phyloP scores from a whole-genome alignment of 2,888 invertebrate genomes.

The Euspilapteryx auroguttella region DNA sequence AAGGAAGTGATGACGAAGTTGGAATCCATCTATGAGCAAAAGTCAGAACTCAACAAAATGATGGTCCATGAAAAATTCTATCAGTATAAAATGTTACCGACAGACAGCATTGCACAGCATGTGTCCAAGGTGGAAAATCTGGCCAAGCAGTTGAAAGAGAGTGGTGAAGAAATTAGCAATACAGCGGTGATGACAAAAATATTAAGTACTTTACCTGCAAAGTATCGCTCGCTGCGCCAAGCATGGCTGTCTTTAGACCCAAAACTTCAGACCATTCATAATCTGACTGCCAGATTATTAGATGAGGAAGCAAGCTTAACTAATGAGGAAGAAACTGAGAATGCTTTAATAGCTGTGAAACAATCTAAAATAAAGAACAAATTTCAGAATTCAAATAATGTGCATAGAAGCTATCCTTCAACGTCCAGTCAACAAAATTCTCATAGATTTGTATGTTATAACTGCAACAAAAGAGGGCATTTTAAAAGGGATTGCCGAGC shows the following conservation, averaged over 20 bases:
- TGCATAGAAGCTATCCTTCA: neutral
- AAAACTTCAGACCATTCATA: conserved; percentile 5
- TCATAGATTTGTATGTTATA: conserved; percentile 13
- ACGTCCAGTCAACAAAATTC: neutral
- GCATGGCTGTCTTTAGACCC: conserved; percentile 6
- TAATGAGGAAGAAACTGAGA: conserved; percentile 2
- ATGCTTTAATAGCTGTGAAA: conserved; percentile 1
- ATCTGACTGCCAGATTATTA: conserved; percentile 11
- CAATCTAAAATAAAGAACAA: neutral
- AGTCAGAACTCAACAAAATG: conserved; percentile 10
- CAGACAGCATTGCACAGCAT: conserved; percentile 9
- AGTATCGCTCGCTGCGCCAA: conserved; percentile 5
- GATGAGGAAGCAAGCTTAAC: conserved; percentile 10
- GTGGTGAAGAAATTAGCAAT: conserved; percentile 4
- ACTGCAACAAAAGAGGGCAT: conserved; percentile 12
- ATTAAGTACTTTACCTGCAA: conserved; percentile 2
- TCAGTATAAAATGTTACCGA: conserved; percentile 2
- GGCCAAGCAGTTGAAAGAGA: conserved; percentile 7
- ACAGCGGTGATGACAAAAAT: conserved; percentile 5
- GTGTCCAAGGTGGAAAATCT: conserved; percentile 8
- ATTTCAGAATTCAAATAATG: neutral
- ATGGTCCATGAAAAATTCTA: conserved; percentile 5
- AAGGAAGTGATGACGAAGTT: conserved; percentile 8
- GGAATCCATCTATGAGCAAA: conserved; percentile 10
- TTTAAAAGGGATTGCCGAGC: conserved; percentile 12